A percentile compares a stretch with the other conserved stretches of the same genome.
Evolutionary conservation across 2,888 invertebrate species (phyloP).

Genomic region (Microchrysa polita): DNA sequence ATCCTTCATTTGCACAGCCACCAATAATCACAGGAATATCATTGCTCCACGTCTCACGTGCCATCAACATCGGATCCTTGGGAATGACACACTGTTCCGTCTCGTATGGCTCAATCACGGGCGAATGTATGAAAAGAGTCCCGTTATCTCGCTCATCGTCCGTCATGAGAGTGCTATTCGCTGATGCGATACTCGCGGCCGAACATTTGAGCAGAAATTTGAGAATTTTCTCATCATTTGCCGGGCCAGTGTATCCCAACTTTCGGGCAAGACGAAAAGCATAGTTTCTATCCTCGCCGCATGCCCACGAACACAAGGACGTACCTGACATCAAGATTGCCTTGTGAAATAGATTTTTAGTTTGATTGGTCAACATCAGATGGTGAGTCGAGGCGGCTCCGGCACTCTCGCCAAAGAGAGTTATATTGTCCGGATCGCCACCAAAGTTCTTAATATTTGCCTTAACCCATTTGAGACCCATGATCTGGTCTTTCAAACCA

Average conservation of each 20-base stretch:
- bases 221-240: conserved; percentile 59
- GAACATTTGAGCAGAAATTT: conserved; percentile 56
- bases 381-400: conserved; percentile 65
- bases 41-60: conserved; percentile 59
- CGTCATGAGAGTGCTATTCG: conserved; percentile 55
- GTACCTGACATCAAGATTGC: conserved; percentile 61
- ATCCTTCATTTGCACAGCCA: conserved; percentile 61
- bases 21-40: conserved; percentile 60
- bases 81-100: conserved; percentile 58
- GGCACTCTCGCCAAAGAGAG: conserved; percentile 67
- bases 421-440: conserved; percentile 67
- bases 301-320: conserved; percentile 59
- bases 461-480: conserved; percentile 67
- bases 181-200: conserved; percentile 57
- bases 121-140: conserved; percentile 59
- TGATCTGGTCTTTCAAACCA: conserved; percentile 66
- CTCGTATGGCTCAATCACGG: conserved; percentile 60
- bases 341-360: conserved; percentile 61
- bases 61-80: conserved; percentile 54
- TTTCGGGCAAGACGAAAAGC: conserved; percentile 58
- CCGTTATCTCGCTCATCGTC: conserved; percentile 58
- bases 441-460: conserved; percentile 65
- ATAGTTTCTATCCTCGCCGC: conserved; percentile 55
- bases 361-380: conserved; percentile 64
- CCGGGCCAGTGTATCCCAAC: conserved; percentile 56